Conservation (phyloP, 2,888 invertebrate genomes). For the Parthenolecanium corni region DNA sequence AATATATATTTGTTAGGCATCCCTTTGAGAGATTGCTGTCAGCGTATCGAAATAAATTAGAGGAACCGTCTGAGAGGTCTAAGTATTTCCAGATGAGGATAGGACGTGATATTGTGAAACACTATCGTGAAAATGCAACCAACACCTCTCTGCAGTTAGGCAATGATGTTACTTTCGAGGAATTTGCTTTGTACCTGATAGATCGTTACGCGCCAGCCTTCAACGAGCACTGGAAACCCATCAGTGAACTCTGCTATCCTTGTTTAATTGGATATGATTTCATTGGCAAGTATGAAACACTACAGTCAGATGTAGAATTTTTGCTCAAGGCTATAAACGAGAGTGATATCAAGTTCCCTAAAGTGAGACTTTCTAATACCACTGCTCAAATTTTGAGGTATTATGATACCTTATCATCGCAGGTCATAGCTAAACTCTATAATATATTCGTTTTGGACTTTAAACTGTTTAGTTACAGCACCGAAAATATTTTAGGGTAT, state of each 20-base stretch:
- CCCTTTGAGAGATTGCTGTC: conserved; percentile 83
- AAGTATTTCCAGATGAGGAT: conserved; percentile 62
- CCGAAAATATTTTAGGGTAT: conserved; percentile 66
- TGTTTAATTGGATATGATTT: conserved; percentile 78
- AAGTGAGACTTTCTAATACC: conserved; percentile 56
- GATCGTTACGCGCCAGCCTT: conserved; percentile 43
- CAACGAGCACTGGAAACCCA: conserved; percentile 67
- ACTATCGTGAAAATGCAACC: conserved; percentile 60
- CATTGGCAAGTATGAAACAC: conserved; percentile 68
- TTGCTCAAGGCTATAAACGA: conserved; percentile 34
- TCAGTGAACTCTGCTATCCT: conserved; percentile 70
- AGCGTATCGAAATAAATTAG: conserved; percentile 81
- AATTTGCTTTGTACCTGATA: conserved; percentile 72
- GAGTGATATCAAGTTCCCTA: conserved; percentile 36
- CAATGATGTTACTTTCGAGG: conserved; percentile 72
- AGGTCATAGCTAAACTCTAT: conserved; percentile 58
- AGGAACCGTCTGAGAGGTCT: conserved; percentile 56
- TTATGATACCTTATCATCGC: conserved; percentile 37
- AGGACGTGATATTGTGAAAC: conserved; percentile 46
- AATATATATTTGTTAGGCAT: conserved; percentile 77
- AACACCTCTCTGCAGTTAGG: conserved; percentile 57
- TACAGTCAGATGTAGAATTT: conserved; percentile 64
- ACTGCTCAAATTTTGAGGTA: conserved; percentile 57
- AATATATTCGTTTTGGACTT: conserved; percentile 68
- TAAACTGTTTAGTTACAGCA: conserved; percentile 65